A percentile compares a stretch with the other conserved stretches of the same genome.
Evolutionary conservation across 2,113 vertebrate species (phyloP).

Genomic region (Rallus limicola): DNA sequence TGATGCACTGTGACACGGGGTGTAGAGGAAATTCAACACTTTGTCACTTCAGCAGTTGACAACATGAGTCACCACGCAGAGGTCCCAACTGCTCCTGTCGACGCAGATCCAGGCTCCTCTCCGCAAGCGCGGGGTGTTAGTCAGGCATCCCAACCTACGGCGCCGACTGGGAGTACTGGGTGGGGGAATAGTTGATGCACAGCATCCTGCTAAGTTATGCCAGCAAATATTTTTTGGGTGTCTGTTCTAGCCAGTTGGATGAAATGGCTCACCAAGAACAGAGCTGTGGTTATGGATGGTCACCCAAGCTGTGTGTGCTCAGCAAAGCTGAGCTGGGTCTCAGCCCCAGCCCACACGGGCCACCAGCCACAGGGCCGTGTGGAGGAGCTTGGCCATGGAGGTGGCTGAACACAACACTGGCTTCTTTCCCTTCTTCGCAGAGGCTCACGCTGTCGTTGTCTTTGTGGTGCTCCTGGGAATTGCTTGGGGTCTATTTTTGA

Average conservation of each 20-base stretch:
- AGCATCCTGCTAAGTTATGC: too few relatives aligned
- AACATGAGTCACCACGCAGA: neutral
- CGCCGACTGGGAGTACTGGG: neutral
- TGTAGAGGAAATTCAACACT: neutral
- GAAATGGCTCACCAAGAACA: neutral
- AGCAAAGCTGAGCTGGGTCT: neutral
- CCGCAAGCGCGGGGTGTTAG: neutral
- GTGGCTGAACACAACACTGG: neutral
- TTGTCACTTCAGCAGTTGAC: neutral
- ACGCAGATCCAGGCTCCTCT: neutral
- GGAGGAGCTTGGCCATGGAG: neutral
- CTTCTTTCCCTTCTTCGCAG: neutral
- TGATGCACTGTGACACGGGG: slow-evolving; percentile 14
- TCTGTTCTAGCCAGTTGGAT: neutral
- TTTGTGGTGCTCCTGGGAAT: rapidly evolving
- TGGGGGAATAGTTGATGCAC: neutral
- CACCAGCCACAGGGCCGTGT: neutral
- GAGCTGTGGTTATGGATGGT: neutral
- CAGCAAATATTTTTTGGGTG: neutral
- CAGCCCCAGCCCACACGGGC: rapidly evolving
- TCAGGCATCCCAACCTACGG: neutral
- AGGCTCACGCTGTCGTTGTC: rapidly evolving
- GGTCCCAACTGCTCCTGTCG: neutral
- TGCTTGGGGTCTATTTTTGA: neutral
- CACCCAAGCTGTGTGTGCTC: rapidly evolving